A percentile compares a stretch with the other conserved stretches of the same genome.
phyloP scores from a whole-genome alignment of 1,140 invertebrate genomes.

The Chironomus tepperi region DNA sequence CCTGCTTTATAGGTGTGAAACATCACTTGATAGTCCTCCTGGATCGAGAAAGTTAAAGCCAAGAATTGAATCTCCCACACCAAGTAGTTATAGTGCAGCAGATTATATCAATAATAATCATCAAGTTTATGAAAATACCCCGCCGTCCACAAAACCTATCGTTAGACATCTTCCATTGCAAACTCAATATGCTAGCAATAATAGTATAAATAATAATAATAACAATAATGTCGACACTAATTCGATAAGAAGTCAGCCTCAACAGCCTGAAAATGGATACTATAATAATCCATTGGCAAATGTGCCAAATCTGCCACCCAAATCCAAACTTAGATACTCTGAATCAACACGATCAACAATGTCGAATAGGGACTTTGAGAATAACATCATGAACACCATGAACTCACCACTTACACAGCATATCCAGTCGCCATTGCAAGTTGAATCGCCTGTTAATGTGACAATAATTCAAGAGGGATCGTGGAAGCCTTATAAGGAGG shows the following conservation, averaged over 20 bases:
- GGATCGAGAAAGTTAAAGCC: neutral
- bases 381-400: neutral
- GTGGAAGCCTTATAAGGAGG: slow-evolving; percentile 85
- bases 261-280: neutral
- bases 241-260: neutral
- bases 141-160: neutral
- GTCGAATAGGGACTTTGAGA: slow-evolving; percentile 3
- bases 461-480: slow-evolving; percentile 78
- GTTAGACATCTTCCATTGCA: neutral
- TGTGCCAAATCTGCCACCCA: slow-evolving; percentile 2
- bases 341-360: slow-evolving; percentile 17
- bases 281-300: slow-evolving; percentile 5
- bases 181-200: neutral
- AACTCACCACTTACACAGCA: neutral
- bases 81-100: slow-evolving; percentile 3
- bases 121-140: neutral
- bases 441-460: slow-evolving; percentile 67
- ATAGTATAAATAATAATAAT: neutral
- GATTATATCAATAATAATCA: slow-evolving; percentile 15
- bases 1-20: neutral
- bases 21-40: neutral
- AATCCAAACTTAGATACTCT: neutral
- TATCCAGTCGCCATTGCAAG: slow-evolving; percentile 40
- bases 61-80: slow-evolving; percentile 6
- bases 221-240: neutral